These are phyloP conservation scores for Tineola bisselliella DNA, from an alignment of 2,888 invertebrate species.

Conservation along the genomic window DNA sequence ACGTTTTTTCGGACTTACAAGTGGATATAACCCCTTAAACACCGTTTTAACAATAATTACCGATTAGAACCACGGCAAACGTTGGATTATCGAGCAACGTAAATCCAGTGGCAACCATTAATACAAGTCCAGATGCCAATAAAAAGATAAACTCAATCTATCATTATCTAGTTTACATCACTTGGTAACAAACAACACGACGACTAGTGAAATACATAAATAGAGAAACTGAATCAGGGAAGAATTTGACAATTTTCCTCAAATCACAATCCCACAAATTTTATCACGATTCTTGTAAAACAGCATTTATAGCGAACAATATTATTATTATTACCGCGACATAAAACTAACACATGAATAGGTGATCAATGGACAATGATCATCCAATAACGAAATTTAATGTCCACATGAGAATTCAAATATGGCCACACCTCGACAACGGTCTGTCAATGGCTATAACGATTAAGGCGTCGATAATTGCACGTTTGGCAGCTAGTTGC, in stretches of 20 bases:
- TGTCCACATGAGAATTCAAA: slow-evolving; percentile 8
- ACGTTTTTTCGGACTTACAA: too few species aligned
- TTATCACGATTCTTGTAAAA: not conserved
- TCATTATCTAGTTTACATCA: slow-evolving; percentile 8
- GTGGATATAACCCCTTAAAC: too few species aligned
- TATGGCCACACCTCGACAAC: slow-evolving; percentile 6
- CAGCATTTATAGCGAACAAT: not conserved
- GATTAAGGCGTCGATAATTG: slow-evolving; percentile 53
- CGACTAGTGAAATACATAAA: not conserved
- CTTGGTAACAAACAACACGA: not conserved
- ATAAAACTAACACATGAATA: slow-evolving; percentile 7
- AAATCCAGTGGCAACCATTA: slow-evolving; percentile 25
- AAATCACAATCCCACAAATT: not conserved
- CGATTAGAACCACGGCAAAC: slow-evolving; percentile 27
- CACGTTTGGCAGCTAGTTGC: slow-evolving; percentile 36
- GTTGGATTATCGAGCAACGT: slow-evolving; percentile 14
- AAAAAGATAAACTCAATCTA: slow-evolving; percentile 2
- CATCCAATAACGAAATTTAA: not conserved
- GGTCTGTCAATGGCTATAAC: slow-evolving; percentile 16
- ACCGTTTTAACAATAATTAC: slow-evolving; percentile 59
- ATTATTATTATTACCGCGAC: not conserved
- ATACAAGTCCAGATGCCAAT: not conserved
- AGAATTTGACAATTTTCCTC: too few species aligned
- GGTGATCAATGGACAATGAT: slow-evolving; percentile 8
- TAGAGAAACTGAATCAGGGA: too few species aligned